Percentiles rank a stretch among this genome's conserved stretches.
These are phyloP conservation scores for Arrhopalites spinosus DNA, from an alignment of 2,888 invertebrate genomes.

Conservation along the genomic window DNA sequence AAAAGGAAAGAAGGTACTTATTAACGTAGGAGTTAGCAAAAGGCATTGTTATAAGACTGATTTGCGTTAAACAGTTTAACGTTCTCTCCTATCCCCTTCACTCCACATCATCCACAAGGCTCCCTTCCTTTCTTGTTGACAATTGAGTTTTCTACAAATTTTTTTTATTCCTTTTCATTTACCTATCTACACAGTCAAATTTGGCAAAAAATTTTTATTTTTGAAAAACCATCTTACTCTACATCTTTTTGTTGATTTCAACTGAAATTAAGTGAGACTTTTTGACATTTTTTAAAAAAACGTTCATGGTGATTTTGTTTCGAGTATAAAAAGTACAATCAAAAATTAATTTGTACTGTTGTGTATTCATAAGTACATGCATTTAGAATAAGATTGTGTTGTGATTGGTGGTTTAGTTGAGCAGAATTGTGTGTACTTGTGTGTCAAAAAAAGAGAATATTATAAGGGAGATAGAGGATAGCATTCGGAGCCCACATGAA, in stretches of 20 bases:
- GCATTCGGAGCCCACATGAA: background rate
- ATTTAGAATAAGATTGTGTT: background rate
- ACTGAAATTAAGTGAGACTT: too few relatives aligned
- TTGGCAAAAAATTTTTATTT: too few relatives aligned
- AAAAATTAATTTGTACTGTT: too few relatives aligned
- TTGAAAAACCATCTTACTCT: too few relatives aligned
- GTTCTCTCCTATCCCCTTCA: background rate
- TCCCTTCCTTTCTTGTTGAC: background rate
- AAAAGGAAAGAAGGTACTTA: conserved; percentile 15
- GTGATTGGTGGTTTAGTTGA: background rate
- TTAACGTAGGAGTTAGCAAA: conserved; percentile 22
- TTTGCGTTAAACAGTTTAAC: conserved; percentile 14
- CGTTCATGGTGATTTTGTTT: too few relatives aligned
- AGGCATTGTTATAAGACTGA: conserved; percentile 28
- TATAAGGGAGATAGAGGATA: background rate
- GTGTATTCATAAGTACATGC: too few relatives aligned
- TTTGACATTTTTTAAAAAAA: too few relatives aligned
- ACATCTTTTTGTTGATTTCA: too few relatives aligned
- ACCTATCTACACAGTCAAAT: background rate
- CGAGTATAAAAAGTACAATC: too few relatives aligned
- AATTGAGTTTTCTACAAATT: background rate
- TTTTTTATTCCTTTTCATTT: background rate
- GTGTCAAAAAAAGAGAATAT: background rate
- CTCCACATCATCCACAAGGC: background rate
- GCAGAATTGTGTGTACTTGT: too few relatives aligned